A percentile compares a stretch with the other conserved stretches of the same genome.
These are phyloP conservation scores for Drosophila eohydei DNA, from an alignment of 2,888 invertebrate genomes.

Conservation along the genomic window DNA sequence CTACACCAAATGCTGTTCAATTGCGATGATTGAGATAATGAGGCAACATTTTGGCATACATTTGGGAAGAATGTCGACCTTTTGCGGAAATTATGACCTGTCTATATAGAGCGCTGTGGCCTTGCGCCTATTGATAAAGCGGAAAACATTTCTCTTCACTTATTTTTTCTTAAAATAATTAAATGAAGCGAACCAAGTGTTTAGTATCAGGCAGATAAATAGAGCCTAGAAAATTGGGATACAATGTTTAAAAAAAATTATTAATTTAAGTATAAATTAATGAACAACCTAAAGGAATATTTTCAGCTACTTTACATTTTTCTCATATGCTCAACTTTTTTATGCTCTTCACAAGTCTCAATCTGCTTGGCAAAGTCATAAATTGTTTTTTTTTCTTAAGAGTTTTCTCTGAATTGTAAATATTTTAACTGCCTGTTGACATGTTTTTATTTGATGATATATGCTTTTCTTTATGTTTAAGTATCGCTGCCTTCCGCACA, in stretches of 20 bases:
- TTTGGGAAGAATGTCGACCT: conserved; percentile 49
- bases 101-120: conserved; percentile 25
- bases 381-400: background rate
- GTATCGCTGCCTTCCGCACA: background rate
- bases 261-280: background rate
- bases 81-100: conserved; percentile 75
- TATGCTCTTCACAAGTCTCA: background rate
- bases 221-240: background rate
- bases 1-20: conserved; percentile 72
- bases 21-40: conserved; percentile 77
- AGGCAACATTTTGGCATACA: conserved; percentile 59
- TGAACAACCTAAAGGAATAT: background rate
- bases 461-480: background rate
- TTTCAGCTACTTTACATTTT: background rate
- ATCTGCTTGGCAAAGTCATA: background rate
- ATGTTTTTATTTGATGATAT: conserved; percentile 2
- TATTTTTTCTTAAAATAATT: conserved; percentile 35
- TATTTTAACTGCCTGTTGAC: conserved; percentile 18
- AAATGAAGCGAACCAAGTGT: conserved; percentile 43
- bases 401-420: background rate
- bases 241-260: background rate
- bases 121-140: conserved; percentile 37
- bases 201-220: background rate
- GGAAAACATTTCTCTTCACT: conserved; percentile 7
- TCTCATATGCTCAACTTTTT: background rate